Evolutionary conservation across 2,888 invertebrate genomes (phyloP).

Genomic region (Drymonia ruficornis): DNA sequence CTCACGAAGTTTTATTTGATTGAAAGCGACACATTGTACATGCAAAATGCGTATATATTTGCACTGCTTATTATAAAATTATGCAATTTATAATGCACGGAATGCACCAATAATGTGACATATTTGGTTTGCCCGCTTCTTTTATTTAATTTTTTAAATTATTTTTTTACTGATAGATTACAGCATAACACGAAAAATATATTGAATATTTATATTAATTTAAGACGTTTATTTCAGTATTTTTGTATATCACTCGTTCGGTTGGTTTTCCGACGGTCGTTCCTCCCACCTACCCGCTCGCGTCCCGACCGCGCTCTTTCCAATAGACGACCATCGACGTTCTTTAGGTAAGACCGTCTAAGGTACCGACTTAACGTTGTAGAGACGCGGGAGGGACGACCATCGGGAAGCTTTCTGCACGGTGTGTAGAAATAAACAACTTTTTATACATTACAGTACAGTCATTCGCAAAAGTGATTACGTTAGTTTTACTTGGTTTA

Average conservation of each 20-base stretch:
- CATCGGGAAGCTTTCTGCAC: neutral
- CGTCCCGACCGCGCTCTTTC: too few relatives aligned
- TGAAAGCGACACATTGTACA: slow-evolving; percentile 39
- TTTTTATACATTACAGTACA: neutral
- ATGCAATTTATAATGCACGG: slow-evolving; percentile 70
- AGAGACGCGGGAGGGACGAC: too few relatives aligned
- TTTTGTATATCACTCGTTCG: neutral
- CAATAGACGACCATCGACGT: too few relatives aligned
- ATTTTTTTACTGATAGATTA: slow-evolving; percentile 25
- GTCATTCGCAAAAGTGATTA: slow-evolving; percentile 4
- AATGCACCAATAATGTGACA: slow-evolving; percentile 67
- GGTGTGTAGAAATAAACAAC: neutral
- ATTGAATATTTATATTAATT: neutral
- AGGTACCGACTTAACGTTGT: too few relatives aligned
- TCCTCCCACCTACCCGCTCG: neutral
- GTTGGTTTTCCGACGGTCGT: neutral
- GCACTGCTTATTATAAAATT: slow-evolving; percentile 80
- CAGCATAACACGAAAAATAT: slow-evolving; percentile 11
- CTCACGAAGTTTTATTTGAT: neutral
- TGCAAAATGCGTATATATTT: slow-evolving; percentile 65
- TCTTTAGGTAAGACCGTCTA: too few relatives aligned
- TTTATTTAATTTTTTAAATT: slow-evolving; percentile 51
- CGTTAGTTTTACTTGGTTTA: neutral
- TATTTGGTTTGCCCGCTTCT: slow-evolving; percentile 75
- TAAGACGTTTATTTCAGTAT: neutral